Percentiles rank a stretch among this genome's conserved stretches.
These are phyloP conservation scores for Grallaria varia DNA, from an alignment of 2,113 vertebrate species.

Conservation along the genomic window DNA sequence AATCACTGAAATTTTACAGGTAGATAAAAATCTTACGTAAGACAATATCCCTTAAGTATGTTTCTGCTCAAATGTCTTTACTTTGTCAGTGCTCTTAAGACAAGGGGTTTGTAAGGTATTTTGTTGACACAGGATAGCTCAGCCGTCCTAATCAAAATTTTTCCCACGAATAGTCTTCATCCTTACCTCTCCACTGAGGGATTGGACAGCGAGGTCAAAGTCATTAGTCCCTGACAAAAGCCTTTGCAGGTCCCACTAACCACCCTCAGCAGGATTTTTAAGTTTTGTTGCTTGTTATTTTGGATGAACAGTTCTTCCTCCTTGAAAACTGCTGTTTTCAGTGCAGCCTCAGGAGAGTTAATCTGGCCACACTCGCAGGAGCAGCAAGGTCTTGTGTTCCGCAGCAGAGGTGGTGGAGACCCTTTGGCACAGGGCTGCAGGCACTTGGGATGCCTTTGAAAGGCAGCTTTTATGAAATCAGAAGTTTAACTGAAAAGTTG, in stretches of 20 bases:
- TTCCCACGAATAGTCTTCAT: background rate
- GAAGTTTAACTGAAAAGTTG: background rate
- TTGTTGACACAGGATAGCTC: background rate
- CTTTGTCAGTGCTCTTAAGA: background rate
- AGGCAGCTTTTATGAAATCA: background rate
- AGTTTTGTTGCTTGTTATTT: background rate
- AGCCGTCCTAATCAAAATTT: background rate
- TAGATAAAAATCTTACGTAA: background rate
- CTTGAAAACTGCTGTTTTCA: background rate
- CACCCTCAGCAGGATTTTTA: background rate
- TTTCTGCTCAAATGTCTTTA: background rate
- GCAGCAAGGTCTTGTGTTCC: background rate
- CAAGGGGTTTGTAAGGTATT: background rate
- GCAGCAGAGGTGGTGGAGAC: background rate
- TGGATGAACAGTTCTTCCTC: background rate
- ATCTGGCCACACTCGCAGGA: background rate
- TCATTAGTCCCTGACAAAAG: constrained; percentile 23
- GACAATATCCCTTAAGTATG: background rate
- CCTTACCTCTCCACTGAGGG: background rate
- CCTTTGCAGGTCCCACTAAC: background rate
- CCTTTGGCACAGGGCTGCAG: background rate
- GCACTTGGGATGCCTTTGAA: background rate
- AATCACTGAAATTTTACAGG: background rate
- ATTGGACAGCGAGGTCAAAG: background rate
- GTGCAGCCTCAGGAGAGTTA: background rate